A percentile compares a stretch with the other conserved stretches of the same genome.
Evolutionary conservation across 2,113 vertebrate genomes (phyloP).

Genomic region (Lepus americanus): DNA sequence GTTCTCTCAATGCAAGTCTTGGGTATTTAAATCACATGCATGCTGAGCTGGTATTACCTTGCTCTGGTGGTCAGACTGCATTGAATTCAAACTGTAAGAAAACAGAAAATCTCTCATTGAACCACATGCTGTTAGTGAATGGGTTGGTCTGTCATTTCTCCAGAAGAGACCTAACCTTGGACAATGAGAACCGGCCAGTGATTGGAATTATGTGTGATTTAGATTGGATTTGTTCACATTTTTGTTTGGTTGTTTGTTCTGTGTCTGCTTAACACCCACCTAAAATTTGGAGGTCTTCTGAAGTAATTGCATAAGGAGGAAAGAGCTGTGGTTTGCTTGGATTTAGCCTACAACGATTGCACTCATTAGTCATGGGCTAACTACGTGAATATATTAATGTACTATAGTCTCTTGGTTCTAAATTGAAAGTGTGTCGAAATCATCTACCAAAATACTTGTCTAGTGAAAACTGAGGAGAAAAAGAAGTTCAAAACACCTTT

Average conservation of each 20-base stretch:
- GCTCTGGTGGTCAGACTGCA: conserved; percentile 58
- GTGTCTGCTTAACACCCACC: neutral
- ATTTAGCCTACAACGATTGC: neutral
- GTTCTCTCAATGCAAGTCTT: conserved; percentile 67
- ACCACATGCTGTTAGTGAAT: conserved; percentile 20
- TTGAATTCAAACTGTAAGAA: conserved; percentile 33
- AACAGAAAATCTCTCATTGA: conserved; percentile 57
- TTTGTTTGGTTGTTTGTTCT: conserved; percentile 31
- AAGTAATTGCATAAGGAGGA: conserved; percentile 24
- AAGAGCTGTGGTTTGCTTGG: neutral
- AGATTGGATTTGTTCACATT: neutral
- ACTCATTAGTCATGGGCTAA: neutral
- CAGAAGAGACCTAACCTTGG: neutral
- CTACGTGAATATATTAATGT: neutral
- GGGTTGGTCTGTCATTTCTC: neutral
- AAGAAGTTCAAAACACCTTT: conserved; percentile 35
- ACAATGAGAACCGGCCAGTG: neutral
- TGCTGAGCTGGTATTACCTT: conserved; percentile 62
- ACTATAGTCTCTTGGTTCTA: neutral
- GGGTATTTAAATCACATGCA: conserved; percentile 64
- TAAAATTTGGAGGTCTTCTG: conserved; percentile 37
- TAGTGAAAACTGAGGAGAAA: neutral
- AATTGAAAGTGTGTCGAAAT: conserved; percentile 15
- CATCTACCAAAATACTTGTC: conserved; percentile 17
- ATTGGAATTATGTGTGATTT: conserved; percentile 51